Evolutionary conservation across 2,113 vertebrate genomes (phyloP), one percentile per base, ranked within the genome.

Genomic region (Neotoma lepida): DNA sequence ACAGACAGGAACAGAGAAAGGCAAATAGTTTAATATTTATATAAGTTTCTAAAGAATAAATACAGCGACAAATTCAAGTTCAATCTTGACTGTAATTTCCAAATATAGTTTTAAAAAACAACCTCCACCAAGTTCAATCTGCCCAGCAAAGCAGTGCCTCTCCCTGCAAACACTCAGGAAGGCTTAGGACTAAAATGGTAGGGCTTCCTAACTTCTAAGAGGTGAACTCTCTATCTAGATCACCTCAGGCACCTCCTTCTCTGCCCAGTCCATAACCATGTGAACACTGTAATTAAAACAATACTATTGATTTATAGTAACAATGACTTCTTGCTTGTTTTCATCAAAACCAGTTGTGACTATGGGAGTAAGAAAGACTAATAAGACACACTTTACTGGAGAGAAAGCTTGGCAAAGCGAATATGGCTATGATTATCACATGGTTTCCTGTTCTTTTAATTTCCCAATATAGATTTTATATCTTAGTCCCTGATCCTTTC

Each of bases 41-140:
- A 58, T 74, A 64, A 51, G 28, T 84, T 89, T 54, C n/a, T 63
- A 91, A 92, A 91, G n/a, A 94, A 86, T n/a, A 17, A 90, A 64
- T 78, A 81, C 44, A 56, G 12, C 41, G n/a, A 44, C 0, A 20
- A 22, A 49, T 26, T 46, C 61, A 35, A 66, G 1, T 49, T 86
- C 33, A 15, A 68, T 30, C 80, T 81, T 86, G 22, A 80, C 51
- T 22, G 35, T 68, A 33, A 76, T 49, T 81, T 85, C 1, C 4
- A 85, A 58, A n/a, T 39, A 58, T 17, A 8, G 63, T 76, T 49
- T 18, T 17, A 82, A 95, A 94, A 1, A 90, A 61, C 9, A 58
- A 54, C 1, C 33, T 28, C 56, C 30, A 95, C 51, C 26, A 44
- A 2, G 33, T 41, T 86, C 85, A 76, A 82, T 92, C 88, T 33